Base-by-base conservation (phyloP, 2,888 invertebrate species). In the Serripes groenlandicus region DNA sequence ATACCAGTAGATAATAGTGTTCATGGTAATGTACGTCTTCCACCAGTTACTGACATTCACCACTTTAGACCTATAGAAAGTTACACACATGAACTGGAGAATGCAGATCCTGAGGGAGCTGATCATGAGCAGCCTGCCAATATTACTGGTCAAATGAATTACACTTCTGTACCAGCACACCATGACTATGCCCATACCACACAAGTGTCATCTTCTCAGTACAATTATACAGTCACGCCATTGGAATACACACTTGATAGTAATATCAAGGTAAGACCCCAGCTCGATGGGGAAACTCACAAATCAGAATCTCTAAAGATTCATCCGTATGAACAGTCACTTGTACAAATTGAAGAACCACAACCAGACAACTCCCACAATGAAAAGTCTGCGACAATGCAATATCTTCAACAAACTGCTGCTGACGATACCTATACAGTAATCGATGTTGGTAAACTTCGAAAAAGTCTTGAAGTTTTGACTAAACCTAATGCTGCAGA, bases 401-500 rank as follows among this genome's bases (percentile, higher is more conserved):
- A 71, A 34, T 71, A 56, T 35, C 35, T 71, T 18, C 56, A 56
- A 23, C 32, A 34, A 37, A 23, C 72, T 7, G 23, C 26, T n/a
- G 23, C 26, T n/a, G 60, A 72, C 37, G 72, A 32, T 21, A 21
- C 37, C 1, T 72, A 72, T 42, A 64, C 75, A 30, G 69, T 74
- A 18, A 37, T 75, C 26, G 79, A 79, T 35, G 74, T 79, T 23
- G 69, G 62, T 60, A 74, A 75, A 62, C 54, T 79, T 15, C 68
- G 62, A 34, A 69, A 62, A 70, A 79, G 68, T 52, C 52, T 71
- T 32, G 80, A 80, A 34, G 23, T 35, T 23, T 32, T 80, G 49
- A 34, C 75, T 11, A 80, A 80, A 64, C 58, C 75, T 23, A n/a
- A 18, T 26, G 18, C 37, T 11, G 28, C 18, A 7, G 30, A 52